Conservation (phyloP, 2,888 invertebrate genomes). For the Carabus problematicus region DNA sequence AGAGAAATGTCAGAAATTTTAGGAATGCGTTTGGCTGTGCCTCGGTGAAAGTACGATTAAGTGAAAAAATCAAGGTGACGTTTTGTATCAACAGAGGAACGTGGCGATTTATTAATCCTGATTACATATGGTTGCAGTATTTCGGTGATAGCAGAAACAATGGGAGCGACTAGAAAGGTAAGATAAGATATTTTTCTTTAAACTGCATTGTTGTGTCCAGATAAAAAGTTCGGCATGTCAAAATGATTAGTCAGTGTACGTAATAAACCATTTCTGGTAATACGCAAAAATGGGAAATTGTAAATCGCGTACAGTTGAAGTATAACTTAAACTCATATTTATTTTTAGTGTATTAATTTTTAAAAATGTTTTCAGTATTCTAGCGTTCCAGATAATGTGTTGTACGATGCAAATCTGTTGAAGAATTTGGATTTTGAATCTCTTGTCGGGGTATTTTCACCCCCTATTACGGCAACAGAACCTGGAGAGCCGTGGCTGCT, state of each 20-base stretch:
- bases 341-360: conserved; percentile 2
- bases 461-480: conserved; percentile 71
- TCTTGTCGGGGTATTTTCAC: conserved; percentile 70
- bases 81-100: conserved; percentile 9
- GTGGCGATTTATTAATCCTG: conserved; percentile 20
- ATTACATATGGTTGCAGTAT: conserved; percentile 26
- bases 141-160: conserved; percentile 22
- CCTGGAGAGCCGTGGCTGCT: conserved; percentile 79
- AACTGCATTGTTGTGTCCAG: background rate
- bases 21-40: conserved; percentile 21
- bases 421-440: conserved; percentile 70
- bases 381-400: conserved; percentile 49
- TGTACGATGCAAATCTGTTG: conserved; percentile 74
- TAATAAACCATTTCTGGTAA: background rate
- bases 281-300: conserved; percentile 20
- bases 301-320: background rate
- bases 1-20: conserved; percentile 33
- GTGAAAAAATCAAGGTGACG: conserved; percentile 38
- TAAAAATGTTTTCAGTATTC: conserved; percentile 18
- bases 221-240: background rate
- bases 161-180: conserved; percentile 40
- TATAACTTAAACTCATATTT: background rate
- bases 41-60: conserved; percentile 15
- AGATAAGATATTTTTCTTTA: conserved; percentile 22
- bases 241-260: background rate